Conservation (phyloP, 1,140 invertebrate genomes). For the Lordiphosa mommai region DNA sequence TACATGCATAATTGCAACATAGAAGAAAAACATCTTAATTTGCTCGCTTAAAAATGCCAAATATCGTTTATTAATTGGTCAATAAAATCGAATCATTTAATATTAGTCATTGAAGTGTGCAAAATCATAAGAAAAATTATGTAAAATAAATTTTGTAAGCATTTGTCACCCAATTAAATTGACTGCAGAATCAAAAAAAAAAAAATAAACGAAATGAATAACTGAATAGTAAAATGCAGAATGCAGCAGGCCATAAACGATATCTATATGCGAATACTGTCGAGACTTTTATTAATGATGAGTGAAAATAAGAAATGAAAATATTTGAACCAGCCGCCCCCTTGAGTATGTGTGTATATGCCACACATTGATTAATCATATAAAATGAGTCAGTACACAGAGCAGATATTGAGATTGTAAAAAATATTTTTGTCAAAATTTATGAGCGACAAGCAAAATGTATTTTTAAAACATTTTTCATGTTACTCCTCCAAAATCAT, state of each 20-base stretch:
- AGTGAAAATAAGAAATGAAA: conserved; percentile 67
- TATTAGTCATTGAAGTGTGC: conserved; percentile 73
- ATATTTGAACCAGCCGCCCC: conserved; percentile 23
- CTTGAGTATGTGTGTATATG: neutral
- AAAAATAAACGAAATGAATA: conserved; percentile 55
- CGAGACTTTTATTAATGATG: conserved; percentile 76
- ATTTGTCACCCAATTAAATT: conserved; percentile 77
- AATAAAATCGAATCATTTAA: conserved; percentile 73
- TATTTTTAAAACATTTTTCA: conserved; percentile 67
- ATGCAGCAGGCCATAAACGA: conserved; percentile 37
- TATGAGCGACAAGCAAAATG: conserved; percentile 60
- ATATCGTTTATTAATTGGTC: conserved; percentile 67
- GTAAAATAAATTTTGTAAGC: conserved; percentile 64
- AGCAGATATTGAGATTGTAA: conserved; percentile 17
- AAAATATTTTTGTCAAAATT: conserved; percentile 56
- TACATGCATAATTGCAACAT: conserved; percentile 43
- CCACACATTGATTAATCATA: conserved; percentile 35
- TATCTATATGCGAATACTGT: conserved; percentile 36
- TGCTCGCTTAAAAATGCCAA: conserved; percentile 21
- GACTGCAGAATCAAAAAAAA: conserved; percentile 35
- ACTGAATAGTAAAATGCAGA: too few relatives aligned
- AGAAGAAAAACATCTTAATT: conserved; percentile 16
- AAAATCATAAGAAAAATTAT: conserved; percentile 26
- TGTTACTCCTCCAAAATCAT: conserved; percentile 45
- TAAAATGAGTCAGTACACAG: conserved; percentile 39